Evolutionary conservation across 2,888 invertebrate species (phyloP).

Genomic region (Pachymerium ferrugineum): DNA sequence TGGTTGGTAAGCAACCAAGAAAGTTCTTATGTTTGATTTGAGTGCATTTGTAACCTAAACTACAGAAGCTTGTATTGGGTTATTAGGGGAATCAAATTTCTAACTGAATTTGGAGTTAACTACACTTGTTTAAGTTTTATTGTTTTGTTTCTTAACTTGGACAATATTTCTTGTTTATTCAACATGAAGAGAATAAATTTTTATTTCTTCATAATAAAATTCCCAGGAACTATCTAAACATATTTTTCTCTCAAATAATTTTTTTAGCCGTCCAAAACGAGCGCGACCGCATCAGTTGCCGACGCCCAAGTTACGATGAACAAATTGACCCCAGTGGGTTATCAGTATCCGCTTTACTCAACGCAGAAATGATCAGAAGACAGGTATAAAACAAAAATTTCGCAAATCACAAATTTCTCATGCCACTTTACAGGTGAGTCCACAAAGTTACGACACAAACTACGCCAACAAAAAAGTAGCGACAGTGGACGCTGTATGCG

Average conservation of each 20-base stretch:
- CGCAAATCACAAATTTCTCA: background rate
- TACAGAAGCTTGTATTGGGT: too few species aligned
- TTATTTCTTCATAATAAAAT: conserved; percentile 44
- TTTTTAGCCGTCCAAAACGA: conserved; percentile 95
- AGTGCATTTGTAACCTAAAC: too few species aligned
- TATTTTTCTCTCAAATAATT: too few species aligned
- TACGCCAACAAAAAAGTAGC: conserved; percentile 80
- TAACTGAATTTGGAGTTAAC: too few species aligned
- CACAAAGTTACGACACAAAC: conserved; percentile 58
- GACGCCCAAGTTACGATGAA: conserved; percentile 89
- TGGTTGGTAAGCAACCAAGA: too few species aligned
- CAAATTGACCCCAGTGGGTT: conserved; percentile 69
- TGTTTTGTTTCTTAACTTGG: too few species aligned
- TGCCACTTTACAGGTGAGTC: conserved; percentile 33
- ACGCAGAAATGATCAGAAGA: conserved; percentile 85
- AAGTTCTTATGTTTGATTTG: too few species aligned
- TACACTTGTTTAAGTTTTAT: too few species aligned
- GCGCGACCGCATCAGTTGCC: conserved; percentile 89
- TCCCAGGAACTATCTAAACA: too few species aligned
- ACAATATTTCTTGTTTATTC: background rate
- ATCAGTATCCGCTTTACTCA: conserved; percentile 78
- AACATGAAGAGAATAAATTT: background rate
- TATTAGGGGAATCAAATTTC: too few species aligned
- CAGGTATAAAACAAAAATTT: conserved; percentile 56
- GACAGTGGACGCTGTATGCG: conserved; percentile 91